Evolutionary conservation across 53 echinoderm and acorn worm genomes (phyloP).

Genomic region (Holothuria leucospilota): DNA sequence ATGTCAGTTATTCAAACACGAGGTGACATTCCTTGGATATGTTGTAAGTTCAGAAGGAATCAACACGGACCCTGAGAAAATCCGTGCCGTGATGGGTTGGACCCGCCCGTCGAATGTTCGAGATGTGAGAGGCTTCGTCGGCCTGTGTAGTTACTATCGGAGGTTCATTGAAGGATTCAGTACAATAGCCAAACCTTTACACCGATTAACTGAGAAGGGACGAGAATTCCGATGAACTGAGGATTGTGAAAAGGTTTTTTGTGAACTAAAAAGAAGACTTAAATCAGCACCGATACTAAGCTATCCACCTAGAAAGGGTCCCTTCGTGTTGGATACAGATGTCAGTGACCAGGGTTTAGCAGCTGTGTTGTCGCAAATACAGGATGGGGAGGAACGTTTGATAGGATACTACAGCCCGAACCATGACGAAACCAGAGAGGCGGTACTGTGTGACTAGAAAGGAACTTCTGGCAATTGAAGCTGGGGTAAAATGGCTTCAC

Average conservation of each 20-base stretch:
- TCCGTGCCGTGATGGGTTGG: not conserved
- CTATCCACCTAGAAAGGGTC: not conserved
- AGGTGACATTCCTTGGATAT: no score
- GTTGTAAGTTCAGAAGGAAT: not conserved
- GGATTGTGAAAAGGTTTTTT: not conserved
- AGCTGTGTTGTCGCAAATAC: not conserved
- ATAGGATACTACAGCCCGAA: constrained; percentile 25
- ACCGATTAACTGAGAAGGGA: not conserved
- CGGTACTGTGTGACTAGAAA: not conserved
- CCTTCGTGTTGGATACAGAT: constrained; percentile 19
- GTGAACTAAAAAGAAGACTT: not conserved
- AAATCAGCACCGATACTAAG: not conserved
- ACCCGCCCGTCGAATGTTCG: not conserved
- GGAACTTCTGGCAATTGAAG: not conserved
- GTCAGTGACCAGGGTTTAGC: constrained; percentile 21
- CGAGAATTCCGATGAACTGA: not conserved
- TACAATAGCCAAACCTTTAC: not conserved
- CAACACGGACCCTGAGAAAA: constrained; percentile 5
- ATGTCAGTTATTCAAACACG: no score
- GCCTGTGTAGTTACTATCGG: not conserved
- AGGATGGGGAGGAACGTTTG: not conserved
- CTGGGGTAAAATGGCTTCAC: not conserved
- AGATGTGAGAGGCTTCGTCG: not conserved
- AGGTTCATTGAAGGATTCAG: not conserved
- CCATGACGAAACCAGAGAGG: not conserved